phyloP scores from a whole-genome alignment of 1,140 invertebrate species.

The Zaprionus africanus region DNA sequence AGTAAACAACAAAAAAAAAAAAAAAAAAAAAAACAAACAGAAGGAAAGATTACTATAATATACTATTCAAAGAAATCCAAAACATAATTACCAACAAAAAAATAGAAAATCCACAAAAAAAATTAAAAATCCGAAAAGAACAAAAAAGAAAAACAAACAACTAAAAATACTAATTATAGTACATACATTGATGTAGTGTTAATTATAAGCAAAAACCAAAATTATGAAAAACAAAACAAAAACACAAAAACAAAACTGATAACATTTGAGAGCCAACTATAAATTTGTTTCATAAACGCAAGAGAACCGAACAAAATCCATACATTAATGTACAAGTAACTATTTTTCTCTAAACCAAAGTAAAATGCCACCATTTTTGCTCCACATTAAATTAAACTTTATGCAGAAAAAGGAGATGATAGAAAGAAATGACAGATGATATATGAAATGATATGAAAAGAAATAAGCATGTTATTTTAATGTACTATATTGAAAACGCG shows the following conservation, averaged over 20 bases:
- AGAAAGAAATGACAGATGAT: constrained; percentile 26
- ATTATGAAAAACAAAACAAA: constrained; percentile 55
- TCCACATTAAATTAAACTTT: constrained; percentile 70
- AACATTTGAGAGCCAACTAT: constrained; percentile 60
- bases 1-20: constrained; percentile 53
- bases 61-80: constrained; percentile 84
- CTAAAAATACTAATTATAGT: constrained; percentile 83
- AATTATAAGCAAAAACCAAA: constrained; percentile 65
- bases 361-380: constrained; percentile 78
- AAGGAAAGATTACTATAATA: constrained; percentile 70
- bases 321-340: constrained; percentile 77
- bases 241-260: constrained; percentile 39
- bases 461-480: constrained; percentile 41
- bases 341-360: constrained; percentile 78
- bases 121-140: constrained; percentile 58
- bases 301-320: constrained; percentile 52
- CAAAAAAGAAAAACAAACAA: constrained; percentile 56
- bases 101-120: constrained; percentile 45
- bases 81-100: constrained; percentile 79
- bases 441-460: constrained; percentile 3
- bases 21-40: constrained; percentile 38
- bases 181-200: constrained; percentile 83
- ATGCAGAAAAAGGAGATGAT: constrained; percentile 57
- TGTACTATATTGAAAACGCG: constrained; percentile 39
- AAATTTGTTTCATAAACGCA: constrained; percentile 69